These are phyloP conservation scores for Gymnobelideus leadbeateri DNA, from an alignment of 2,113 vertebrate genomes.

Conservation along the genomic window DNA sequence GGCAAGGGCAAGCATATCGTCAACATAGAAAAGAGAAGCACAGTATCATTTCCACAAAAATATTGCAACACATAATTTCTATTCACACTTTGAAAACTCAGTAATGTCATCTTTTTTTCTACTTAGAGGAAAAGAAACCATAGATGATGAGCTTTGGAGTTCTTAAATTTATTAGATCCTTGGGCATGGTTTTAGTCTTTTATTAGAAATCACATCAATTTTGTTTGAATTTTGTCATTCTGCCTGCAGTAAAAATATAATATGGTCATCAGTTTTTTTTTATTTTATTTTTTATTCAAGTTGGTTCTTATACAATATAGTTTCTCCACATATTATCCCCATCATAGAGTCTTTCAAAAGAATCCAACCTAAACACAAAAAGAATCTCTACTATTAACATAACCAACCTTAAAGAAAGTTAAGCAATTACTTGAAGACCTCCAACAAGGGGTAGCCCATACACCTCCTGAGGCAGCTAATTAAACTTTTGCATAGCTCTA, in stretches of 20 bases:
- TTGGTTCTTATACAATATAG: background rate
- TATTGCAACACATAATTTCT: constrained; percentile 41
- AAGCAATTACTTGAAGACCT: background rate
- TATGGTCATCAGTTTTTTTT: background rate
- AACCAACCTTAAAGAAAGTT: background rate
- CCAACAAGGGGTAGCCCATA: background rate
- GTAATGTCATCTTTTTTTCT: background rate
- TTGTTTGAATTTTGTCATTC: background rate
- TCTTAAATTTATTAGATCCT: constrained; percentile 3
- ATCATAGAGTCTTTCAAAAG: background rate
- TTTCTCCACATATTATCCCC: background rate
- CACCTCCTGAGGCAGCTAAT: background rate
- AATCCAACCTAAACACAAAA: background rate
- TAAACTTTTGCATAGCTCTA: background rate
- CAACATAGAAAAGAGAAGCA: constrained; percentile 24
- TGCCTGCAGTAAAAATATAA: constrained; percentile 28
- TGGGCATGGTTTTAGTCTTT: background rate
- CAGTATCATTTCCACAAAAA: constrained; percentile 35
- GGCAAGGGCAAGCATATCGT: constrained; percentile 32
- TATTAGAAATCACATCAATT: constrained; percentile 30
- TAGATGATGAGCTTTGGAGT: background rate
- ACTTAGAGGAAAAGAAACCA: constrained; percentile 18
- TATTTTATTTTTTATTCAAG: no score
- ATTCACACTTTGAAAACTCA: constrained; percentile 31
- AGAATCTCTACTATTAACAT: background rate